phyloP scores from a whole-genome alignment of 2,113 vertebrate genomes.

The Empidonax traillii region DNA sequence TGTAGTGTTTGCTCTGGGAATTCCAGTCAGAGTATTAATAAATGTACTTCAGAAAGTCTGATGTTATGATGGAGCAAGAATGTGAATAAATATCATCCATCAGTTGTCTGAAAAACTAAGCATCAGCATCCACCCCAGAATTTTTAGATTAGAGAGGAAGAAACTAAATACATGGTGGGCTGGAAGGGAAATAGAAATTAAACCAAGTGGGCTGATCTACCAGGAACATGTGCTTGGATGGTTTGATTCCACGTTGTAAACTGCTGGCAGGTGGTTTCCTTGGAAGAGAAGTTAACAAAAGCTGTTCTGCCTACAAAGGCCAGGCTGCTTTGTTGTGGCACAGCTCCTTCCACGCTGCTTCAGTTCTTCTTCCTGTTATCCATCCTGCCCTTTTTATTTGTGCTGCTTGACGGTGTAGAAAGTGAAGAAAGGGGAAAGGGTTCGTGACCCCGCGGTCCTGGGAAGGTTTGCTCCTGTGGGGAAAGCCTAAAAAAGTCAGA shows the following conservation, averaged over 20 bases:
- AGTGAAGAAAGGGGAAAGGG: neutral
- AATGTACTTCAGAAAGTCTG: neutral
- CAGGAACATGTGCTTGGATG: neutral
- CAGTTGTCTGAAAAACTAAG: neutral
- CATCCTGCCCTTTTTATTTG: neutral
- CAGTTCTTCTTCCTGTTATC: neutral
- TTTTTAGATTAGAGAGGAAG: neutral
- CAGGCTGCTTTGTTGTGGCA: conserved; percentile 20
- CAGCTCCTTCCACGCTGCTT: conserved; percentile 2
- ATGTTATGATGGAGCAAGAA: neutral
- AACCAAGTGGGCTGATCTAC: conserved; percentile 16
- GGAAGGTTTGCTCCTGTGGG: neutral
- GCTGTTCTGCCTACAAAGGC: neutral
- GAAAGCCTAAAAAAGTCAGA: conserved; percentile 5
- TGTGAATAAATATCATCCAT: neutral
- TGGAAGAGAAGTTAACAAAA: conserved; percentile 27
- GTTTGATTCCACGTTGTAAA: neutral
- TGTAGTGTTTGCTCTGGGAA: neutral
- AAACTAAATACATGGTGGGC: neutral
- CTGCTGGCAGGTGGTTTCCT: conserved; percentile 46
- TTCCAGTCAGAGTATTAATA: neutral
- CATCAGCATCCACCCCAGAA: neutral
- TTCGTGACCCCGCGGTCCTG: neutral
- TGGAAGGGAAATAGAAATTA: neutral
- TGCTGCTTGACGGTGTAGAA: neutral